phyloP scores from a whole-genome alignment of 2,113 vertebrate genomes.

The Plecturocebus donacophilus region DNA sequence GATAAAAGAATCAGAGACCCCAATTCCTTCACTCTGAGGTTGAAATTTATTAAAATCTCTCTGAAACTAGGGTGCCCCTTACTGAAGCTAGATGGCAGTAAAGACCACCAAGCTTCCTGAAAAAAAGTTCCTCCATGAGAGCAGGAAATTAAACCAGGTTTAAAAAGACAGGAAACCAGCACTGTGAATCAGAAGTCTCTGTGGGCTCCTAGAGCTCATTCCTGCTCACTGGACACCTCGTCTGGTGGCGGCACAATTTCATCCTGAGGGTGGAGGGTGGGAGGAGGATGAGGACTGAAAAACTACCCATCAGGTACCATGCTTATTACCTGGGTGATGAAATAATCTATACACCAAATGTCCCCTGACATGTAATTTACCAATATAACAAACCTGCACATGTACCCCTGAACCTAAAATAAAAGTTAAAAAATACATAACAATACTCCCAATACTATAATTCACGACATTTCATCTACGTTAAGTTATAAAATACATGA shows the following conservation, averaged over 20 bases:
- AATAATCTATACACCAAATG: too few species aligned
- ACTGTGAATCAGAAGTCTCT: neutral
- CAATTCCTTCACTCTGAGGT: neutral
- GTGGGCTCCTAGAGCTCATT: neutral
- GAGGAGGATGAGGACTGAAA: too few species aligned
- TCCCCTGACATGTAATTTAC: too few species aligned
- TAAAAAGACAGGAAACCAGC: neutral
- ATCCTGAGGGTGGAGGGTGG: neutral
- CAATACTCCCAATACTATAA: neutral
- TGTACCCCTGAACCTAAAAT: neutral
- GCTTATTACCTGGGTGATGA: too few species aligned
- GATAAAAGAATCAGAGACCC: neutral
- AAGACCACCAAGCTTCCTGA: neutral
- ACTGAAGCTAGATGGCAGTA: constrained; percentile 54
- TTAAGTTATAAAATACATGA: neutral
- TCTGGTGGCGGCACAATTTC: neutral
- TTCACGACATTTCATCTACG: neutral
- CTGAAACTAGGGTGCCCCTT: neutral
- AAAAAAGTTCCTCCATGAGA: neutral
- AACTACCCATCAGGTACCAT: too few species aligned
- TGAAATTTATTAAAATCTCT: constrained; percentile 4
- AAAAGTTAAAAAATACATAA: neutral
- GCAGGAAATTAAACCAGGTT: neutral
- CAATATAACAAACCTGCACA: too few species aligned
- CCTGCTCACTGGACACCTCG: neutral